A percentile compares a stretch with the other conserved stretches of the same genome.
These are phyloP conservation scores for Condylostylus longicornis DNA, from an alignment of 1,140 invertebrate genomes.

Conservation along the genomic window DNA sequence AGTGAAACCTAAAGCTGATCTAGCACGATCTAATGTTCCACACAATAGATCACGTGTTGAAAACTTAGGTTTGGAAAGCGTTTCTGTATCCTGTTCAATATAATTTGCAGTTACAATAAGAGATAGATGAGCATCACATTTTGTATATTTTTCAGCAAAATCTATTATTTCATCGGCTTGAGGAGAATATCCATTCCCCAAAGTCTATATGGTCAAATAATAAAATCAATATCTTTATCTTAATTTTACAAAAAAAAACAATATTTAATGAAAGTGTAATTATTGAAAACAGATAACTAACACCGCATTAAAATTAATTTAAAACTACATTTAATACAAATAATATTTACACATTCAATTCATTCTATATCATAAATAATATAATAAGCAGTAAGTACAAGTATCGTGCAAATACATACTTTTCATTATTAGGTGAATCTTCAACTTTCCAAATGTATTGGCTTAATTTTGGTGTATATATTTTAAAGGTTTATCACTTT, in stretches of 20 bases:
- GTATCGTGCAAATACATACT: too few relatives aligned
- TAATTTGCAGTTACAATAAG: conserved; percentile 1
- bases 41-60: not conserved
- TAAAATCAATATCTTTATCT: conserved; percentile 4
- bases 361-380: not conserved
- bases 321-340: too few relatives aligned
- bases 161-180: conserved; percentile 14
- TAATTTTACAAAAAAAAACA: not conserved
- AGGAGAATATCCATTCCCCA: conserved; percentile 13
- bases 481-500: too few relatives aligned
- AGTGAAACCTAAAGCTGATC: not conserved
- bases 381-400: not conserved
- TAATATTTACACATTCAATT: not conserved
- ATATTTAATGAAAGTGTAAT: not conserved
- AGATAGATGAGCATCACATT: conserved; percentile 7
- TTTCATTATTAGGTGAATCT: too few relatives aligned
- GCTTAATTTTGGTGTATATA: too few relatives aligned
- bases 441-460: too few relatives aligned
- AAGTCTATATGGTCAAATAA: conserved; percentile 7
- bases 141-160: conserved; percentile 14
- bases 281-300: too few relatives aligned
- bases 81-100: not conserved
- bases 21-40: not conserved
- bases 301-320: too few relatives aligned
- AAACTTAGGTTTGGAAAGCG: not conserved